Base-by-base conservation (phyloP, 2,797 vertebrate genomes). In the Sebastes ruberrimus region DNA sequence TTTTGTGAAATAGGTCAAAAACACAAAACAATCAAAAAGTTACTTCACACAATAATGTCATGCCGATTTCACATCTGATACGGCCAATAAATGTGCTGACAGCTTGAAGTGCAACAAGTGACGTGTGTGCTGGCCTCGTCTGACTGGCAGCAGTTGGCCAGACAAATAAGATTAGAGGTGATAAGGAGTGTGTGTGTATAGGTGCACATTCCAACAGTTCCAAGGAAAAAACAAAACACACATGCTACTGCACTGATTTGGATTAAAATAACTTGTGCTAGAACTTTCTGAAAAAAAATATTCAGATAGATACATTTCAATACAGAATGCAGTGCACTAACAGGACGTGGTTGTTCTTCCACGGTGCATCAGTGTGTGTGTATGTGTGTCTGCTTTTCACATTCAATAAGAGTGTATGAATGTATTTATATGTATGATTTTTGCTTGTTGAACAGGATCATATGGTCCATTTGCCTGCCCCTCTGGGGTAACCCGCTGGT, bases 121-220 rank as follows among this genome's bases (percentile, higher is more conserved):
- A 16, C 60, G 22, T 77, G 61, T 33, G 25, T 49, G 55, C 53
- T 30, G 64, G 13, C 74, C 28, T 76, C 49, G 3, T 76, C 62
- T 62, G 56, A 68, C 59, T 57, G 52, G 65, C 80, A 66, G 62
- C 74, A 60, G n/a, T 49, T 27, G 11, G 32, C 38, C 68, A 73
- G 38, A 81, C 73, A 80, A 74, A 81, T 77, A 73, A 77, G 72
- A 86, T 87, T 71, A 83, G 61, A 73, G 61, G 55, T 71, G 56
- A 80, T 76, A 81, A 81, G 62, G 16, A 42, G 56, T 70, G 5
- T 53, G 49, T 71, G 49, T 76, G 69, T 68, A 49, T 27, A 69
- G 56, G 13, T 3, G 3, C 71, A 78, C 77, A 74, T 80, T 81
- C 65, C 74, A 57, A 38, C 5, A 25, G 22, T 64, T 72, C 38